These are phyloP conservation scores for Myodes glareolus DNA, from an alignment of 2,113 vertebrate genomes.

Conservation along the genomic window DNA sequence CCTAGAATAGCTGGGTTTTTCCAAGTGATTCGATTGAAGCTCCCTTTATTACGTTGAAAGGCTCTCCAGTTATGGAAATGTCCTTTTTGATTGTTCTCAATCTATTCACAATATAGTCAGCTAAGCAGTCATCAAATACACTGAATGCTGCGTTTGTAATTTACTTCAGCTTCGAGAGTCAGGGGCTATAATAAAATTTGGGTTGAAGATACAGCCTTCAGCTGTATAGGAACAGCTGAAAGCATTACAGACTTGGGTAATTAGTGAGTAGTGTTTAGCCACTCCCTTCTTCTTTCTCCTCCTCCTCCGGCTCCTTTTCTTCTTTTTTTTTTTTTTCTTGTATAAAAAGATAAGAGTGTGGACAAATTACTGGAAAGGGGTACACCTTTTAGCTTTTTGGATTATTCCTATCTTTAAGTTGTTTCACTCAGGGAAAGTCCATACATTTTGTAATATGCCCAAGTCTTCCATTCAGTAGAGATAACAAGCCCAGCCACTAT, in stretches of 20 bases:
- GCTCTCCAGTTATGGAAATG: background rate
- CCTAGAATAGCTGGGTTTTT: background rate
- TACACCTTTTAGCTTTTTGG: constrained; percentile 2
- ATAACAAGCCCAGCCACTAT: background rate
- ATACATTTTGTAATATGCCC: background rate
- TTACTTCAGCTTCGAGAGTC: background rate
- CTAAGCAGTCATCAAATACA: background rate
- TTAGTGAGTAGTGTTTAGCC: background rate
- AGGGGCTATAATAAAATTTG: background rate
- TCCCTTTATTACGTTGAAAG: background rate
- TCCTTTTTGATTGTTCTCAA: background rate
- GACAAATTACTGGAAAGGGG: background rate
- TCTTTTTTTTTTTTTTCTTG: background rate
- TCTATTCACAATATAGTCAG: background rate
- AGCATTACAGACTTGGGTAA: background rate
- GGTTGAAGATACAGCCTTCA: background rate
- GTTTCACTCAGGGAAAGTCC: background rate
- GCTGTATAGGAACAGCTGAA: background rate
- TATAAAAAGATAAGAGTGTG: background rate
- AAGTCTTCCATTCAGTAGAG: background rate
- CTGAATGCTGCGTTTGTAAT: background rate
- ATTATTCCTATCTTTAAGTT: background rate
- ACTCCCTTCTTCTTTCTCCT: background rate
- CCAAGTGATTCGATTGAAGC: background rate
- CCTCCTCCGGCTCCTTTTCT: background rate